Evolutionary conservation across 2,888 invertebrate genomes (phyloP).

Genomic region (Drosophila demipolita): DNA sequence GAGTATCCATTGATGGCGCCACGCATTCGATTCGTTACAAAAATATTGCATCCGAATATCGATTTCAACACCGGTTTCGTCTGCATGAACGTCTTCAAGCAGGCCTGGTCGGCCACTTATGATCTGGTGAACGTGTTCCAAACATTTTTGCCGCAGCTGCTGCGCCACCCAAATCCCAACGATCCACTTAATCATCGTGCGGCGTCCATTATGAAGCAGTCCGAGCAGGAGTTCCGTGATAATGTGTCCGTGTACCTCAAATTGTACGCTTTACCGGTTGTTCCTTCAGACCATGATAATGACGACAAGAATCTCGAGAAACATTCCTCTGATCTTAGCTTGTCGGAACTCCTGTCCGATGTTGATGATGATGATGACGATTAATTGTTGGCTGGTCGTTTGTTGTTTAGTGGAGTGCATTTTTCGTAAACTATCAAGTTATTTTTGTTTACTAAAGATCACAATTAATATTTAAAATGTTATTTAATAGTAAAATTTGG

Average conservation of each 20-base stretch:
- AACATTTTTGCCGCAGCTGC: conserved; percentile 65
- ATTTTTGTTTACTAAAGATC: conserved; percentile 19
- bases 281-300: conserved; percentile 9
- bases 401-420: conserved; percentile 47
- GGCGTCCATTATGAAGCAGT: conserved; percentile 59
- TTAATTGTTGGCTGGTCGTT: conserved; percentile 51
- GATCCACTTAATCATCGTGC: conserved; percentile 65
- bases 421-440: conserved; percentile 34
- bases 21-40: conserved; percentile 60
- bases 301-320: conserved; percentile 43
- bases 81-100: conserved; percentile 72
- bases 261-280: conserved; percentile 63
- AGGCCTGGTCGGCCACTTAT: conserved; percentile 69
- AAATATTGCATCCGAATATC: conserved; percentile 69
- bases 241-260: conserved; percentile 53
- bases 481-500: conserved; percentile 12
- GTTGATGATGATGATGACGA: conserved; percentile 53
- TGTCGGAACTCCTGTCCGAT: conserved; percentile 58
- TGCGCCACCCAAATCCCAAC: conserved; percentile 65
- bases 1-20: conserved; percentile 70
- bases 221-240: conserved; percentile 58
- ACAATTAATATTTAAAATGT: conserved; percentile 25
- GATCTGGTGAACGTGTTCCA: conserved; percentile 71
- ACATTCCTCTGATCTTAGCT: conserved; percentile 62
- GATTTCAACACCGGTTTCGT: conserved; percentile 65